A percentile compares a stretch with the other conserved stretches of the same genome.
These are phyloP conservation scores for Anableps anableps DNA, from an alignment of 2,797 vertebrate genomes.

Conservation along the genomic window DNA sequence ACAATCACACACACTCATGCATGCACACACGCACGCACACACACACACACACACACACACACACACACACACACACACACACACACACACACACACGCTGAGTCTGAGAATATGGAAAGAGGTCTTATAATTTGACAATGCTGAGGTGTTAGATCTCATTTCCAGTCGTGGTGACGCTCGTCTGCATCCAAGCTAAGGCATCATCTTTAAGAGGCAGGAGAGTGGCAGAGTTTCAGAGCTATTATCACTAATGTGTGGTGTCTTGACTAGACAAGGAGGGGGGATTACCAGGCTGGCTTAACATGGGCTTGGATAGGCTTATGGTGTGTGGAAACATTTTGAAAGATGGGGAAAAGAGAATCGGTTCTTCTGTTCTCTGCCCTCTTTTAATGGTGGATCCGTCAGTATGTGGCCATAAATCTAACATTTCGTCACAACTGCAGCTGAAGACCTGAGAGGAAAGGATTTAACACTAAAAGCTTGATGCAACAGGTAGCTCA, in stretches of 20 bases:
- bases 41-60: neutral
- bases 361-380: slow-evolving; percentile 13
- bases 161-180: slow-evolving; percentile 72
- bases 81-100: slow-evolving; percentile 23
- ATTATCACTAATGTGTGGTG: slow-evolving; percentile 64
- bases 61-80: slow-evolving; percentile 5
- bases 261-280: slow-evolving; percentile 58
- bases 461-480: slow-evolving; percentile 24
- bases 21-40: slow-evolving; percentile 19
- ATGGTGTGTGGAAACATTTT: slow-evolving; percentile 52
- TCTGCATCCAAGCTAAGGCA: slow-evolving; percentile 60
- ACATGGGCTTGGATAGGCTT: slow-evolving; percentile 44
- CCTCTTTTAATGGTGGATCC: slow-evolving; percentile 11
- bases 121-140: slow-evolving; percentile 70
- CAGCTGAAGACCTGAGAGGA: slow-evolving; percentile 19
- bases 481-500: slow-evolving; percentile 25
- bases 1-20: slow-evolving; percentile 19
- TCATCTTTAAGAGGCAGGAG: slow-evolving; percentile 46
- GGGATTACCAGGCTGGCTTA: slow-evolving; percentile 51
- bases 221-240: slow-evolving; percentile 40
- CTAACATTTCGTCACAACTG: slow-evolving; percentile 16
- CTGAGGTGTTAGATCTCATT: slow-evolving; percentile 85
- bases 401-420: slow-evolving; percentile 7
- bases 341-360: slow-evolving; percentile 17
- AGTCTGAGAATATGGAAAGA: slow-evolving; percentile 44